Conservation (phyloP, 1,140 invertebrate genomes). For the Gonioctena quinquepunctata region DNA sequence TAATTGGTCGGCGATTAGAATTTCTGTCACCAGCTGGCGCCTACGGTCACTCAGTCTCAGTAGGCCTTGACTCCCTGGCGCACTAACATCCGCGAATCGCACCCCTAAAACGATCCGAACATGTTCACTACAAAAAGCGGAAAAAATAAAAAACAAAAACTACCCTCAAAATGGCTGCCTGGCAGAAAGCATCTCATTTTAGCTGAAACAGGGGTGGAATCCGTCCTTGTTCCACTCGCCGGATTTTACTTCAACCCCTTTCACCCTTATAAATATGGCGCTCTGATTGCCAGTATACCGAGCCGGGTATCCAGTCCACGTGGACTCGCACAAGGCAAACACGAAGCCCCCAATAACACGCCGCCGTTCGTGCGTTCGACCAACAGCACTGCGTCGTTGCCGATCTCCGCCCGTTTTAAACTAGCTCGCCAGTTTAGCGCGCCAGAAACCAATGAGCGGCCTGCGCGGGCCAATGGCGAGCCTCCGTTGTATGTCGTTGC, state of each 20-base stretch:
- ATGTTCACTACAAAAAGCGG: constrained; percentile 49
- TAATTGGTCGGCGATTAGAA: not conserved
- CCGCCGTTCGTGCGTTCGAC: too few relatives aligned
- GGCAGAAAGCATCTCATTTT: constrained; percentile 57
- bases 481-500: constrained; percentile 40
- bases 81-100: constrained; percentile 27
- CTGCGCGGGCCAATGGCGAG: not conserved
- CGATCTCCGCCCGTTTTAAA: constrained; percentile 43
- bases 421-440: constrained; percentile 36
- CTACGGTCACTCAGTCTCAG: not conserved
- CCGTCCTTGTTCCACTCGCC: constrained; percentile 55
- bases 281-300: constrained; percentile 56
- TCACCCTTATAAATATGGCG: constrained; percentile 58
- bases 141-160: constrained; percentile 52
- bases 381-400: constrained; percentile 22
- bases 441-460: constrained; percentile 32
- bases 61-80: not conserved
- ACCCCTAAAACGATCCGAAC: constrained; percentile 53
- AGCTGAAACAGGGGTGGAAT: constrained; percentile 54
- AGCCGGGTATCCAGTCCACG: constrained; percentile 49
- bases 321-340: constrained; percentile 36
- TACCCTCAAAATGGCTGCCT: constrained; percentile 58
- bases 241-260: constrained; percentile 55
- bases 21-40: not conserved
- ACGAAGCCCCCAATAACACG: constrained; percentile 29